Base-by-base conservation (phyloP, 2,888 invertebrate genomes). In the Gnatocerus cornutus region DNA sequence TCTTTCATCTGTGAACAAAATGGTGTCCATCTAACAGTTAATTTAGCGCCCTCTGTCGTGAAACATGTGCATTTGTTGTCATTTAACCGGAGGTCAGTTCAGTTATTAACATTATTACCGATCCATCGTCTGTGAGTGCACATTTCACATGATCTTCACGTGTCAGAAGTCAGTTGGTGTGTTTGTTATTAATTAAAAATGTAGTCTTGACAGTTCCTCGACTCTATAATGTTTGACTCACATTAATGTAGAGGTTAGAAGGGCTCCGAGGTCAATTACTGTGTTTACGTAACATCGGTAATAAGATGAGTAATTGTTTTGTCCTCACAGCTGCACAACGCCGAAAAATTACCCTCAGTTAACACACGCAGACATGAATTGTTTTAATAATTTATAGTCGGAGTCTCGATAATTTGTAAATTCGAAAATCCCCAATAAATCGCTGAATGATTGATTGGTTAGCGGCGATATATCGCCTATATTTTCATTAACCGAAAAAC, bases 241-340 rank as follows among this genome's bases (percentile, higher is more conserved):
- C 70, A 79, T 78, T 79, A 81, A 81, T 81, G 76, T 72, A 80
- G 69, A 79, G 80, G 79, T 80, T 77, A 80, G 71, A 74, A 77
- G 78, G 74, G 77, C 73, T 30, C 71, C 16, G 61, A 77, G 79
- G 79, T 81, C 79, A 81, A 81, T 79, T 79, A 73, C 74, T 77
- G 64, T 81, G 81, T 81, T 81, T 81, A 79, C 80, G 80, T 81
- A 80, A 79, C 79, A 76, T 75, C 78, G 77, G 74, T 77, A 77
- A 71, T 72, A 76, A 75, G 71, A 76, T 73, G 76, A 77, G 75
- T 75, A 80, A 80, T 80, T 80, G 78, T 74, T 79, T 80, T 77
- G 78, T 76, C 78, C 79, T 76, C 72, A 77, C 79, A 79, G 78
- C 77, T 79, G 78, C 75, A 46, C 30, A 77, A n/a, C 33, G 33